Base-by-base conservation (phyloP, 2,113 vertebrate genomes). In the Chionis minor region DNA sequence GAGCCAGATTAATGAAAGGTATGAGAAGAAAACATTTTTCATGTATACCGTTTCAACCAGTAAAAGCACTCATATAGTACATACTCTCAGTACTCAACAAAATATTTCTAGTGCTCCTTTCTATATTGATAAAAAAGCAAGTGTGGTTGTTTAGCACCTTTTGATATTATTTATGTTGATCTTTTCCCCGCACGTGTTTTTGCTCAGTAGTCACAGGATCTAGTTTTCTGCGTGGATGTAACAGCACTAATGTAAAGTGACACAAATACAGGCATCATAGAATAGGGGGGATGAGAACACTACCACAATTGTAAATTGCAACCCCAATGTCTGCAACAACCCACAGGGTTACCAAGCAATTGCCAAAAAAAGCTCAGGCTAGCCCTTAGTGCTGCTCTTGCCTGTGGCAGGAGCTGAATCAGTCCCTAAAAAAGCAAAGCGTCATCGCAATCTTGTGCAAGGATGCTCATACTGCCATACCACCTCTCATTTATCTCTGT, bases 1-100 rank as follows among this genome's bases (percentile, higher is more conserved):
- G 49, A 87, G 24, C 28, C 69, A 94, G 92, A 96, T 96, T 94
- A 97, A 94, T 93, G 81, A 91, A 93, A 93, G 78, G 35, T 38
- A 80, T 15, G 59, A 69, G 52, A 81, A 38, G 12, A 90, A 67
- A 54, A 44, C 42, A 73, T 93, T 91, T 96, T 65, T 93, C 30
- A 74, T 65, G 33, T 42, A 14, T 78, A 81, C 13, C 11, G 40
- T 59, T 92, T 88, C 70, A 92, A 83, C 45, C 78, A 90, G 84
- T 95, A 92, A 94, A 94, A 72, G 42, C 9, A 51, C 40, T 95
- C 14, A 8, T n/a, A 28, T 1, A 81, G 28, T 19, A 72, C 17
- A n/a, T 88, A 32, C 20, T 40, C 56, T 67, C 27, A 62, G 32
- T 14, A 44, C 27, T 58, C 75, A 66, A 72, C 21, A 92, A 51